Evolutionary conservation across 1,140 invertebrate genomes (phyloP), one percentile per base, ranked within the genome.

Genomic region (Scaptomyza graminum): DNA sequence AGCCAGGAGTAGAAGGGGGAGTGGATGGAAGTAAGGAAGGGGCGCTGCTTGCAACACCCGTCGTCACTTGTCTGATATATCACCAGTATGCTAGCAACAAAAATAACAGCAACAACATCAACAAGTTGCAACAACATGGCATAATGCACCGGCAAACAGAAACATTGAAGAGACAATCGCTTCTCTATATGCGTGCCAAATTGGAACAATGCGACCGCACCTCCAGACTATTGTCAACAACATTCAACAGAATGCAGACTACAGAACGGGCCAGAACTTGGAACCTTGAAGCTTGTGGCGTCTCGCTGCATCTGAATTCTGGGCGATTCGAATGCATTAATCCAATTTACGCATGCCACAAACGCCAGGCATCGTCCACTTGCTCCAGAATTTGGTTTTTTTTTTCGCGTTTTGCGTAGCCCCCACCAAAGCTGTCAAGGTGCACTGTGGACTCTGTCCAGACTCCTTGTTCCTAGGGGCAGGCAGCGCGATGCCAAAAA

Each of bases 31-130:
- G 13, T 3, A 37, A 11, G 34, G 11, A 9, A 12, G 15, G 50
- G 13, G 37, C 8, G 47, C 22, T 43, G 47, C 52, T 41, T 70
- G 49, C 47, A 79, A 73, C 76, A 73, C 72, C 79, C 83, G 83
- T 88, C 83, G 83, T 89, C 83, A 88, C 79, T 88, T 88, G 83
- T 88, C 83, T 89, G 83, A 88, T 89, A 83, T 89, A 88, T 89
- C 83, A 83, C 83, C 84, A 83, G 84, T 88, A 67, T 65, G 55
- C 54, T 61, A 61, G 52, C 57, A 62, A 62, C 57, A 51, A 43
- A 60, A 34, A 7, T 6, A 28, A 28, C 5, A 28, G 28, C 5
- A 28, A 34, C 8, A 9, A 34, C 31, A 34, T 7, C 31, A 70
- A 34, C 55, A 57, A 57, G 55, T 57, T 57, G 61, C 56, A 60